These are phyloP conservation scores for Dynastes grantii DNA, from an alignment of 2,888 invertebrate genomes.

Conservation along the genomic window DNA sequence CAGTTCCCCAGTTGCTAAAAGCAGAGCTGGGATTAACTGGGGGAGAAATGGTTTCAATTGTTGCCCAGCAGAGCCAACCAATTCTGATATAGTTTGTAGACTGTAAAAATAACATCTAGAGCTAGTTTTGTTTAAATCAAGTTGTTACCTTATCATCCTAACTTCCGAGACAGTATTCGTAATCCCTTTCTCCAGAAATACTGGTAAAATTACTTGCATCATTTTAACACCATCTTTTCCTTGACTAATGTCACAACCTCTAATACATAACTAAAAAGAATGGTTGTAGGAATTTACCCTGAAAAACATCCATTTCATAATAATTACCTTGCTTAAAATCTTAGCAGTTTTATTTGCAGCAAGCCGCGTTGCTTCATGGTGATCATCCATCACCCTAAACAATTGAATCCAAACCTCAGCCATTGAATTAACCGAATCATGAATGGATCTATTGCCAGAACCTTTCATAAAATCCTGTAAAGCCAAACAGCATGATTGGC, in stretches of 20 bases:
- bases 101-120: constrained; percentile 69
- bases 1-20: constrained; percentile 90
- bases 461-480: constrained; percentile 87
- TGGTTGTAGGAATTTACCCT: background rate
- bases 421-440: constrained; percentile 68
- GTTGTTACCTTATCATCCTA: constrained; percentile 79
- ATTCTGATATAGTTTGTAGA: constrained; percentile 88
- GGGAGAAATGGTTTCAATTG: constrained; percentile 87
- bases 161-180: constrained; percentile 86
- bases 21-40: constrained; percentile 85
- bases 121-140: constrained; percentile 1
- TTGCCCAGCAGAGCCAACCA: constrained; percentile 86
- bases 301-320: background rate
- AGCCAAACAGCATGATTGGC: constrained; percentile 93
- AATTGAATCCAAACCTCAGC: constrained; percentile 85
- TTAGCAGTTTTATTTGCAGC: constrained; percentile 82
- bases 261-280: constrained; percentile 77
- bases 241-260: constrained; percentile 79
- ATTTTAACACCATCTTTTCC: constrained; percentile 84
- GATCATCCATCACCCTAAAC: constrained; percentile 95
- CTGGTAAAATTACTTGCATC: constrained; percentile 84
- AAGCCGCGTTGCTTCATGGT: constrained; percentile 88
- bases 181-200: constrained; percentile 86
- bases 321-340: constrained; percentile 81
- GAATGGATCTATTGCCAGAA: constrained; percentile 67